Percentiles rank a stretch among this genome's conserved stretches.
Conservation (phyloP, 2,888 invertebrate genomes). For the Latheticus oryzae region DNA sequence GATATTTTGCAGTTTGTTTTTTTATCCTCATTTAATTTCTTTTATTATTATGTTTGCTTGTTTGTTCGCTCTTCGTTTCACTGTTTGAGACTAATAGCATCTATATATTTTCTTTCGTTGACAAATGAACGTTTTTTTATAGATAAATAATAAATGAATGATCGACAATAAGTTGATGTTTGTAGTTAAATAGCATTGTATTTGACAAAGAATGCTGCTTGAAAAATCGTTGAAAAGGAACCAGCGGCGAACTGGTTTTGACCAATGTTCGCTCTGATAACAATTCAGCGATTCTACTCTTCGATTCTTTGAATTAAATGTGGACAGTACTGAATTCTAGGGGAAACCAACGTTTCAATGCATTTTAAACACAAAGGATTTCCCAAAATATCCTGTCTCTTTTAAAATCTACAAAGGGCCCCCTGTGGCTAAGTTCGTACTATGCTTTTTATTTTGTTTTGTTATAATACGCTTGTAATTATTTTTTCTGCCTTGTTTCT, state of each 20-base stretch:
- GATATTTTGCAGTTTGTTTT: constrained; percentile 12
- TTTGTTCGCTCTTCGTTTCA: constrained; percentile 7
- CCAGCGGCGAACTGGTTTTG: constrained; percentile 45
- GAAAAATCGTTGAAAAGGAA: constrained; percentile 47
- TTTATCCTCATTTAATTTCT: constrained; percentile 22
- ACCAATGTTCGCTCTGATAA: constrained; percentile 42
- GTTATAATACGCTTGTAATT: too few species aligned
- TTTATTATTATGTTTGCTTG: constrained; percentile 27
- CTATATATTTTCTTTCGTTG: constrained; percentile 4
- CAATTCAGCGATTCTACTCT: constrained; percentile 43
- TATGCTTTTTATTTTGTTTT: neutral
- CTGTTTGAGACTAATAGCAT: constrained; percentile 17
- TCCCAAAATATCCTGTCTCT: constrained; percentile 3
- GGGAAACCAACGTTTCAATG: constrained; percentile 7
- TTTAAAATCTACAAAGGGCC: neutral
- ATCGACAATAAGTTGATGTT: too few species aligned
- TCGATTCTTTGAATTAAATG: constrained; percentile 9
- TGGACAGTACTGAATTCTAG: neutral
- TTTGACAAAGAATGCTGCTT: constrained; percentile 21
- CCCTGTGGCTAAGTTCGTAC: constrained; percentile 1
- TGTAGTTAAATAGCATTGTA: too few species aligned
- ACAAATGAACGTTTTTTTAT: constrained; percentile 19
- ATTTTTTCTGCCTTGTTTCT: too few species aligned
- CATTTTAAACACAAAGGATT: constrained; percentile 9
- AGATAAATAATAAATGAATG: too few species aligned